Evolutionary conservation across 2,797 vertebrate species (phyloP), one percentile per base, ranked within the genome.

Genomic region (Sus cebifrons): DNA sequence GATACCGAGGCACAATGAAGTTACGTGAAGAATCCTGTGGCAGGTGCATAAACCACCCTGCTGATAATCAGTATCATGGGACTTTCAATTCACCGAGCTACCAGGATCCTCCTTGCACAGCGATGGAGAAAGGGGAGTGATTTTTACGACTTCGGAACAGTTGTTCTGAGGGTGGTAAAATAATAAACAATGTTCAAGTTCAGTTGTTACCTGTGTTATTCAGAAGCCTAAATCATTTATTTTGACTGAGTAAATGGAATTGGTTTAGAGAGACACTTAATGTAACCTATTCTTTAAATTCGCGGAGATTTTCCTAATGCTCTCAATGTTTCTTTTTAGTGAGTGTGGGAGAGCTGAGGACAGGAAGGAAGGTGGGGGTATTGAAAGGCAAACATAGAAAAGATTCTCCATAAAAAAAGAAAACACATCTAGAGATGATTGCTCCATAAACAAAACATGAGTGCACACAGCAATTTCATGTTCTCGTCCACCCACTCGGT

Each of bases 391-490:
- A 98, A 97, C 97, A 98, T 95, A 93, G 97, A 96, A 95, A 95
- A 91, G 81, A 92, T 78, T 95, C 83, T 93, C 97, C 97, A 95
- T 92, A 83, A 95, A 91, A 97, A 97, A 97, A 97, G 95, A 97
- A 96, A 98, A 98, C 97, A 98, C 94, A 58, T 97, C 98, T 98
- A 96, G 96, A 98, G 98, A 97, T 27, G 95, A 98, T 84, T 95
- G 96, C 98, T 98, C 96, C 97, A 98, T 98, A 98, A 99, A 98
- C 98, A 98, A 98, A 98, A 98, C 97, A 98, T 90, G 97, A 98
- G 96, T 18, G 78, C 98, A 98, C 97, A 98, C 85, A 73, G 98
- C 98, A 98, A 98, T 98, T 98, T 98, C 97, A 98, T 98, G 98
- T 98, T 98, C 98, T 98, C 75, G 96, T 96, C 98, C 98, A 97